Conservation (phyloP, 2,888 invertebrate species). For the Octodonta nipae region DNA sequence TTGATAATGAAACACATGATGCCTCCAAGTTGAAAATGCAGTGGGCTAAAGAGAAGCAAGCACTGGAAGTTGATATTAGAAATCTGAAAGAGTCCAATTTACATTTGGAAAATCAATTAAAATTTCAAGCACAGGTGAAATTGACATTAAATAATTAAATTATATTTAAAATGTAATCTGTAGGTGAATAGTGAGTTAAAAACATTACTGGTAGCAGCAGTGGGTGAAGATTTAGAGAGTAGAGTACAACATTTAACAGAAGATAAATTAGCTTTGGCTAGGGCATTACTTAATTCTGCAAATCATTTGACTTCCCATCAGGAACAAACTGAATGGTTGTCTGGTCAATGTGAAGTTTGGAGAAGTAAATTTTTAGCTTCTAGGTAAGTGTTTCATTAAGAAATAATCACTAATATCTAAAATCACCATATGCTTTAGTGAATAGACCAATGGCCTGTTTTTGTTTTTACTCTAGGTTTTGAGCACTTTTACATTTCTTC, state of each 20-base stretch:
- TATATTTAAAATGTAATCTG: conserved; percentile 6
- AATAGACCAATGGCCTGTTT: too few relatives aligned
- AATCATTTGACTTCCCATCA: conserved; percentile 77
- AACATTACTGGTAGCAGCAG: conserved; percentile 82
- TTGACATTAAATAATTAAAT: conserved; percentile 2
- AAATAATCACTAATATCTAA: too few relatives aligned
- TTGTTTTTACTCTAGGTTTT: too few relatives aligned
- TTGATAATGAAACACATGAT: conserved; percentile 24
- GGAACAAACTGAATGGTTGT: conserved; percentile 85
- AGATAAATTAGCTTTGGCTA: conserved; percentile 78
- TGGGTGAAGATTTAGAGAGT: conserved; percentile 85
- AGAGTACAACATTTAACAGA: conserved; percentile 82
- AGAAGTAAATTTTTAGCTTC: conserved; percentile 90
- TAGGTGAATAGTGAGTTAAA: conserved; percentile 85
- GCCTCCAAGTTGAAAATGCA: conserved; percentile 16
- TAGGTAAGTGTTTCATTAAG: too few relatives aligned
- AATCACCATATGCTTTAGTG: too few relatives aligned
- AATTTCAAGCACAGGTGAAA: conserved; percentile 63
- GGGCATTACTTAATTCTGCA: conserved; percentile 72
- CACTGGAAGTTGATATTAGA: conserved; percentile 47
- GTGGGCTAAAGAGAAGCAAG: conserved; percentile 39
- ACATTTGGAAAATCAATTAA: conserved; percentile 64
- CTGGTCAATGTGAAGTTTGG: conserved; percentile 93
- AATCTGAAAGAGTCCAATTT: conserved; percentile 54
- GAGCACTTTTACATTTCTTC: too few relatives aligned